Conservation (phyloP, 2,888 invertebrate genomes). For the Catocala nupta region DNA sequence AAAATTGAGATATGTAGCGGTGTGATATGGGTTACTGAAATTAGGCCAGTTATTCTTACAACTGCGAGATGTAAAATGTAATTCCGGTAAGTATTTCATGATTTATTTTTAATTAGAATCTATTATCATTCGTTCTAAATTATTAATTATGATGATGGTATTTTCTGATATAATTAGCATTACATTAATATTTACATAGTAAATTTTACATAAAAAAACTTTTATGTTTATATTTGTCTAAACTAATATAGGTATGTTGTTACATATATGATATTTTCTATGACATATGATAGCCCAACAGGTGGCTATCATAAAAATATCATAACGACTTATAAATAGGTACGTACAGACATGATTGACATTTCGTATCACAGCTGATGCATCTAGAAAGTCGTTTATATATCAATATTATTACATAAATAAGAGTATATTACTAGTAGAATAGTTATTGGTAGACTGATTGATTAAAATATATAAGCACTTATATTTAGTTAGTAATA, state of each 20-base stretch:
- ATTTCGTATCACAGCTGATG: background rate
- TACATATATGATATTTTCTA: constrained; percentile 21
- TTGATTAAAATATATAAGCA: too few relatives aligned
- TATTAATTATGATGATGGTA: background rate
- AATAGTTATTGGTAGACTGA: too few relatives aligned
- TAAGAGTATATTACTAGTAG: too few relatives aligned
- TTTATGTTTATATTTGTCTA: background rate
- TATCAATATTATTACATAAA: too few relatives aligned
- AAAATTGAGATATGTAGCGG: constrained; percentile 30
- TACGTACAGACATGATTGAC: background rate
- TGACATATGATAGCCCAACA: constrained; percentile 61
- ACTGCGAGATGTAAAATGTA: constrained; percentile 40
- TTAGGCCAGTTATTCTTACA: constrained; percentile 14
- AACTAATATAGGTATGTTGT: too few relatives aligned
- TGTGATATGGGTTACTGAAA: constrained; percentile 2
- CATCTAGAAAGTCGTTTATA: too few relatives aligned
- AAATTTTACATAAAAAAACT: background rate
- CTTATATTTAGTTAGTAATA: background rate
- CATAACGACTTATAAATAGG: constrained; percentile 31
- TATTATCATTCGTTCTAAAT: background rate
- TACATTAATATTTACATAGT: background rate
- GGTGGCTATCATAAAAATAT: constrained; percentile 53
- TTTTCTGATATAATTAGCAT: background rate
- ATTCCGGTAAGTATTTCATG: constrained; percentile 32
- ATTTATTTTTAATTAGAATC: background rate